Conservation (phyloP, 2,797 vertebrate species). For the Erethizon dorsatum region DNA sequence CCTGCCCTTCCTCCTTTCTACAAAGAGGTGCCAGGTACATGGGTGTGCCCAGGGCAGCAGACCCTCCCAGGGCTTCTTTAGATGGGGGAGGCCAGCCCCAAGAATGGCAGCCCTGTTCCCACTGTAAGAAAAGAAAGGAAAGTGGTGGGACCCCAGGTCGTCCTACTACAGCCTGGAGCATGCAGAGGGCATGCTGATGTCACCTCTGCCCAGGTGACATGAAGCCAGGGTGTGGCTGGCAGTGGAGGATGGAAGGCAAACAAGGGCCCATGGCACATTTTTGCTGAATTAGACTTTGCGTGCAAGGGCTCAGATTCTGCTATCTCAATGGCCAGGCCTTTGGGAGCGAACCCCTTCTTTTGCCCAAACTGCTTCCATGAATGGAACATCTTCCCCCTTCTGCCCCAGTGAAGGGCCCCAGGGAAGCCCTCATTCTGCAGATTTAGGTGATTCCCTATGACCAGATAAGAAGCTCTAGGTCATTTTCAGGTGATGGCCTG, state of each 20-base stretch:
- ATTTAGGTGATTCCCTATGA: background rate
- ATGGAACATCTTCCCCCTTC: background rate
- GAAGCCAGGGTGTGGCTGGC: background rate
- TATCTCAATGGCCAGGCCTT: background rate
- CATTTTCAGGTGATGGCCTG: background rate
- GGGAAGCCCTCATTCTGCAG: background rate
- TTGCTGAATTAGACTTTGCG: background rate
- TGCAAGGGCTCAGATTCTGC: background rate
- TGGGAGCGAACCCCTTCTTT: background rate
- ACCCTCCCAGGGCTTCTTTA: background rate
- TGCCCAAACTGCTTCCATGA: background rate
- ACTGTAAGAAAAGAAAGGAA: background rate
- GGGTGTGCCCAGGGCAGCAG: rapidly evolving
- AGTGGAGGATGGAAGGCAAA: background rate
- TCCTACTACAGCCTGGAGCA: background rate
- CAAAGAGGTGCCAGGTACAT: background rate
- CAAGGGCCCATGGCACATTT: rapidly evolving
- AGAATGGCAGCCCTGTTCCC: background rate
- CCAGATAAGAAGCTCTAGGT: background rate
- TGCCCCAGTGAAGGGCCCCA: background rate
- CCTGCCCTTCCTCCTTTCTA: background rate
- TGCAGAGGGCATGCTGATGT: background rate
- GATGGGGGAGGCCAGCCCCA: background rate
- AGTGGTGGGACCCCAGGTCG: background rate
- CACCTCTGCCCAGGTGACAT: background rate